A percentile compares a stretch with the other conserved stretches of the same genome.
phyloP scores from a whole-genome alignment of 1,140 invertebrate species.

The Drosophila yakuba region DNA sequence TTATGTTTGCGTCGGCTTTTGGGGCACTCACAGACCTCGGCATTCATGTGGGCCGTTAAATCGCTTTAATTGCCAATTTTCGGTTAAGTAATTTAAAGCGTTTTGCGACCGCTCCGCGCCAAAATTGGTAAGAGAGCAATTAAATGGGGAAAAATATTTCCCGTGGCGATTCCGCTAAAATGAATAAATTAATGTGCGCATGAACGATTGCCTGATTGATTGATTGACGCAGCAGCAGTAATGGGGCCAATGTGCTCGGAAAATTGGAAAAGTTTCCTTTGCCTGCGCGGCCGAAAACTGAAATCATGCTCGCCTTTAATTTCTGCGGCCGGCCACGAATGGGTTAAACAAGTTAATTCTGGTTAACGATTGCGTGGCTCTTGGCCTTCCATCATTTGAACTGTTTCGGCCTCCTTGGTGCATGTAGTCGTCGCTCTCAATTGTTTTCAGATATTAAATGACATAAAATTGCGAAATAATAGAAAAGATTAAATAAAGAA shows the following conservation, averaged over 20 bases:
- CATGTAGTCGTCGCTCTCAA: slow-evolving; percentile 2
- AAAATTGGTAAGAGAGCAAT: slow-evolving; percentile 68
- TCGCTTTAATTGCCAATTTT: slow-evolving; percentile 83
- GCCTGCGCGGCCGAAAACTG: slow-evolving; percentile 21
- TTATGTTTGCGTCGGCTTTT: slow-evolving; percentile 24
- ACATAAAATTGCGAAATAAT: not conserved
- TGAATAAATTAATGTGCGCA: slow-evolving; percentile 77
- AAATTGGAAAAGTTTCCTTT: slow-evolving; percentile 50
- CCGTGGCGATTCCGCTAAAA: slow-evolving; percentile 53
- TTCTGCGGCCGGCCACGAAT: slow-evolving; percentile 23
- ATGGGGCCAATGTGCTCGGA: slow-evolving; percentile 1
- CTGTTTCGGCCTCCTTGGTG: not conserved
- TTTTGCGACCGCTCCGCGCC: slow-evolving; percentile 47
- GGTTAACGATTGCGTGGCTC: slow-evolving; percentile 32
- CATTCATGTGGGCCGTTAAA: slow-evolving; percentile 73
- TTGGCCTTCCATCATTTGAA: slow-evolving; percentile 8
- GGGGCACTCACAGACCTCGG: slow-evolving; percentile 2
- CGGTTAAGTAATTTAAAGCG: slow-evolving; percentile 82
- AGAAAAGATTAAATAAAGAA: not conserved
- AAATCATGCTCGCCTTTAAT: slow-evolving; percentile 49
- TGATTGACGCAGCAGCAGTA: slow-evolving; percentile 47
- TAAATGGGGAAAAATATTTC: slow-evolving; percentile 71
- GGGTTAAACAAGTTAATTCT: slow-evolving; percentile 53
- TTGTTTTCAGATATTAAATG: slow-evolving; percentile 3
- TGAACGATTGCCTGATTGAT: slow-evolving; percentile 73